phyloP scores from a whole-genome alignment of 2,797 vertebrate genomes.

The Trichosurus vulpecula region DNA sequence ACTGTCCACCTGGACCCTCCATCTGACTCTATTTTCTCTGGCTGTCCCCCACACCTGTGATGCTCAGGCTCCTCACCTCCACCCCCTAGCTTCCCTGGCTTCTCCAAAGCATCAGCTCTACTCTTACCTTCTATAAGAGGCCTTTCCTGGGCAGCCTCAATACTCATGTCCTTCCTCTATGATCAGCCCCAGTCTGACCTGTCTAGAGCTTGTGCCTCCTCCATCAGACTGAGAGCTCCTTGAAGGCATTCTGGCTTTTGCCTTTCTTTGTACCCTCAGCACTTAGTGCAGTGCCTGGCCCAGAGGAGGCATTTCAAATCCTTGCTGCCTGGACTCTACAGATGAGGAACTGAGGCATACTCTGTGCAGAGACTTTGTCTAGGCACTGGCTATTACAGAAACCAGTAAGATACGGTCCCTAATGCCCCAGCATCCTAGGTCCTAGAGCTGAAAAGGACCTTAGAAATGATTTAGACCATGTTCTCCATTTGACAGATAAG shows the following conservation, averaged over 20 bases:
- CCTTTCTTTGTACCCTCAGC: not conserved
- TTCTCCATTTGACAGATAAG: not conserved
- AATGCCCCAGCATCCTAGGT: not conserved
- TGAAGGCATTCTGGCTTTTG: not conserved
- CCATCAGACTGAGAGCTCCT: not conserved
- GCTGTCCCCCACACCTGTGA: not conserved
- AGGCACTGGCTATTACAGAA: not conserved
- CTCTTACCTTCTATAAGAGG: not conserved
- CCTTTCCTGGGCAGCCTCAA: not conserved
- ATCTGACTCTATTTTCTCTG: not conserved
- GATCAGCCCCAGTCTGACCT: not conserved
- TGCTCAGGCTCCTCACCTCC: not conserved
- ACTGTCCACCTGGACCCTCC: not conserved
- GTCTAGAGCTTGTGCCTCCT: not conserved
- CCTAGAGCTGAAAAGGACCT: not conserved
- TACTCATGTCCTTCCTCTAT: not conserved
- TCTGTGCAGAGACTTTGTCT: not conserved
- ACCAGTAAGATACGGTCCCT: not conserved
- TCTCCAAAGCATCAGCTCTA: not conserved
- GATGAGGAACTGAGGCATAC: not conserved
- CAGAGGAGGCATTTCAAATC: not conserved
- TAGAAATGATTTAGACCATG: not conserved
- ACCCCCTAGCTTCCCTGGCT: not conserved
- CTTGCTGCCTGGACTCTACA: not conserved
- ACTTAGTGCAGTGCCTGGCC: not conserved